These are phyloP conservation scores for Heliconius ethilla DNA, from an alignment of 2,888 invertebrate species.

Conservation along the genomic window DNA sequence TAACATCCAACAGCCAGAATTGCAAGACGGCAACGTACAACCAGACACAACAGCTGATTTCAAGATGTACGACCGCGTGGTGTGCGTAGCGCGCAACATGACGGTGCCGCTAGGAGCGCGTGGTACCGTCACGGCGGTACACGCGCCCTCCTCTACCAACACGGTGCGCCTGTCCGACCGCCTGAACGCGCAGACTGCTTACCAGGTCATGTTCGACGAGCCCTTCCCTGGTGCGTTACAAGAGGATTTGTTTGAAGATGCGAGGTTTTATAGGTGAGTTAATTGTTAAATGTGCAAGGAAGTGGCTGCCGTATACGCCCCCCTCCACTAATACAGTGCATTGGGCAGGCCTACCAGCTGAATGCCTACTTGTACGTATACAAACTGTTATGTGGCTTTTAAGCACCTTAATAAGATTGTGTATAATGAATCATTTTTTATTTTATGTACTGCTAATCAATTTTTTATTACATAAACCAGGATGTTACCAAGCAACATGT, in stretches of 20 bases:
- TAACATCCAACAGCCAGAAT: conserved; percentile 61
- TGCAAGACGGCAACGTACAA: conserved; percentile 79
- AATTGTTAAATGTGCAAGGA: no score
- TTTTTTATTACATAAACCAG: conserved; percentile 54
- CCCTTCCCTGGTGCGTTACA: conserved; percentile 85
- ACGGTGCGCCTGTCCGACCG: conserved; percentile 79
- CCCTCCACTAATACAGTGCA: no score
- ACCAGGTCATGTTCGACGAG: conserved; percentile 91
- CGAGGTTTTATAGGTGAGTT: conserved; percentile 66
- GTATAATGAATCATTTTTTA: not conserved
- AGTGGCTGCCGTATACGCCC: no score
- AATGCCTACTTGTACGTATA: no score
- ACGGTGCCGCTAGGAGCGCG: conserved; percentile 90
- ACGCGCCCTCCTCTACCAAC: conserved; percentile 61
- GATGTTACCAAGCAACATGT: conserved; percentile 67
- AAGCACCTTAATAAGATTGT: no score
- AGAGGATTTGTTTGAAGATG: conserved; percentile 62
- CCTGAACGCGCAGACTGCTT: conserved; percentile 81
- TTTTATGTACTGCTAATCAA: not conserved
- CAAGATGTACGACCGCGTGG: conserved; percentile 91
- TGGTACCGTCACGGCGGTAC: conserved; percentile 92
- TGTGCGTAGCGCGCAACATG: conserved; percentile 87
- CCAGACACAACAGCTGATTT: conserved; percentile 87
- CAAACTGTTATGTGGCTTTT: no score
- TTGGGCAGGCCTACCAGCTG: no score